Base-by-base conservation (phyloP, 2,888 invertebrate genomes). In the Penaeus monodon region DNA sequence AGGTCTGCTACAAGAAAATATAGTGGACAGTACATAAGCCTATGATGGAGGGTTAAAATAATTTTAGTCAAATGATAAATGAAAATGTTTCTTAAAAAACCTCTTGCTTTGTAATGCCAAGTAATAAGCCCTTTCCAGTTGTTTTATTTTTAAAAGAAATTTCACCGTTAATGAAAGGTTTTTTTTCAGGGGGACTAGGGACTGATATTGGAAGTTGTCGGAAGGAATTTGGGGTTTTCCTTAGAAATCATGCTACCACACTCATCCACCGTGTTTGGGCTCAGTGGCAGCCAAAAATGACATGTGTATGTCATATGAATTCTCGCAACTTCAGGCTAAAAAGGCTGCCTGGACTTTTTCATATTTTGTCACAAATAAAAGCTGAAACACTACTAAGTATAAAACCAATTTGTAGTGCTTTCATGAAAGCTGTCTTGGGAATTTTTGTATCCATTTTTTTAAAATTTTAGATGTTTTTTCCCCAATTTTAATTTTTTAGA, bases 221-320 rank as follows among this genome's bases (percentile, higher is more conserved):
- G 88, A 74, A 63, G 44, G 84, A 84, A 49, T 88, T 84, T 78
- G 89, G 81, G 4, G 27, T 44, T 12, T 84, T 84, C 73, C 66
- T 89, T 64, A 81, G 76, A 29, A 73, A 83, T n/a, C 81, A 86
- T 22, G 81, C 86, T 57, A 77, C 81, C 76, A 81, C 86, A 49
- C 73, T 73, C 24, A 85, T 7, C 86, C 89, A 24, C 86, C 89
- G 17, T 24, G 64, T 79, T 24, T 89, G 33, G 81, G 81, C 2
- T 76, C 80, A 14, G 81, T 86, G n/a, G 84, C 86, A 64, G 89
- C 89, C n/a, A n/a, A 73, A 81, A 27, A 82, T 89, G 64, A 89
- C 89, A 44, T 89, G 57, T 81, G 84, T 22, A 66, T 86, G 27
- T 77, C 78, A 27, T 73, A n/a, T 14, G 20, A 64, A 8, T 24